Evolutionary conservation across 1,140 invertebrate genomes (phyloP), one percentile per base, ranked within the genome.

Genomic region (Ceratina japonica): DNA sequence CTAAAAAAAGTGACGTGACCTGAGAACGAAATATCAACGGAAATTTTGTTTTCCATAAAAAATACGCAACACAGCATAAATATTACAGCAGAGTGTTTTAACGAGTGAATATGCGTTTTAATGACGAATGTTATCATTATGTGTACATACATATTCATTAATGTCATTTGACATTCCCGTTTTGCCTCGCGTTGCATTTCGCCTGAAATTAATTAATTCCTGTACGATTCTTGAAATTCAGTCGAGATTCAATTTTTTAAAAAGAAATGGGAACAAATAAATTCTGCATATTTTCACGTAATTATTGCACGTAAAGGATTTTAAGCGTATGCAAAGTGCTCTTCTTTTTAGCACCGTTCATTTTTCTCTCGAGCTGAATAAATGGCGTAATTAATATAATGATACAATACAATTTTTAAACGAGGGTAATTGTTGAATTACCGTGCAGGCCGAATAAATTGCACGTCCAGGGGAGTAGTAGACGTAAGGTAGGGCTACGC

Each of bases 351-450:
- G 37, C 49, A 31, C 49, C 12, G 0, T 27, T 58, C 62, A 20
- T 44, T 54, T 44, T n/a, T 27, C 44, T 18, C 8, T 0, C 16
- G 2, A 52, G 10, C 10, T 10, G 12, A 58, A 54, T 75, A 31
- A 58, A 66, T 20, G 7, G 51, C 15, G 51, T 31, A 44, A 56
- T 75, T 75, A 66, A 58, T 58, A n/a, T 66, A 75, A 75, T 24
- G 31, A 66, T 62, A 12, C 56, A 66, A 75, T 66, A 31, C 54
- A 44, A 56, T 73, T 44, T 75, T 66, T 44, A 18, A 49, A 18
- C 27, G 4, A 27, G 31, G 13, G 2, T 66, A 75, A 75, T 66
- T 15, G 51, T 66, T 15, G 73, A 75, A 75, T 69, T 69, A 69
- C 63, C 73, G 20, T 15, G 49, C 31, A 8, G 1, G 7, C 27